A percentile compares a stretch with the other conserved stretches of the same genome.
Evolutionary conservation across 2,797 vertebrate species (phyloP).

Genomic region (Hydrophis major): DNA sequence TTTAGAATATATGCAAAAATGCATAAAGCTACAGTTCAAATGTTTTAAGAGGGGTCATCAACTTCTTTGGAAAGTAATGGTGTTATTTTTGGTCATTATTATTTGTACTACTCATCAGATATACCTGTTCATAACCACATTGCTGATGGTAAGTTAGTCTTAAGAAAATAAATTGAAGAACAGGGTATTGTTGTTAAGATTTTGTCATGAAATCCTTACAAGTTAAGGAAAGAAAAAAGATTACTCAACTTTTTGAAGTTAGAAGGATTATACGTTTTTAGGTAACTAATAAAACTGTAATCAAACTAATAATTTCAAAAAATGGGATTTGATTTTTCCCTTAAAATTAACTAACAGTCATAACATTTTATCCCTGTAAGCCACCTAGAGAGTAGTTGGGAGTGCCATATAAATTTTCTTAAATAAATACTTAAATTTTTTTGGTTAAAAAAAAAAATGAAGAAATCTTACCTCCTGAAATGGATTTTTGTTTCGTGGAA

Average conservation of each 20-base stretch:
- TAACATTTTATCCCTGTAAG: background rate
- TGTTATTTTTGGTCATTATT: background rate
- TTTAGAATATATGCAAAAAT: constrained; percentile 16
- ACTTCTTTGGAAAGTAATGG: background rate
- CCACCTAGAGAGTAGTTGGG: background rate
- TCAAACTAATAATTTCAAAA: constrained; percentile 30
- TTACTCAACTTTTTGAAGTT: constrained; percentile 30
- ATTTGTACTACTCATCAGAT: background rate
- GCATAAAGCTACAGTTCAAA: background rate
- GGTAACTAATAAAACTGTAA: constrained; percentile 29
- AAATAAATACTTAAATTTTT: background rate
- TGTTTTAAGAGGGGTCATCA: background rate
- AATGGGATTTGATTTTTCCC: constrained; percentile 24
- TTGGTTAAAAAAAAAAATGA: constrained; percentile 1
- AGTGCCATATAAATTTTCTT: background rate
- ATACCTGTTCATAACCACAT: background rate
- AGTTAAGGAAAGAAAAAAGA: background rate
- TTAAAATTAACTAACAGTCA: constrained; percentile 3
- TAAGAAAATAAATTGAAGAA: background rate
- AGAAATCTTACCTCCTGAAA: constrained; percentile 90
- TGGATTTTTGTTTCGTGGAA: constrained; percentile 97
- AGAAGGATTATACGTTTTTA: constrained; percentile 38
- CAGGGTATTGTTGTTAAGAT: background rate
- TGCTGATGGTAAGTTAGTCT: background rate
- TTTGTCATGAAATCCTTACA: background rate